Evolutionary conservation across 1,140 invertebrate species (phyloP).

Genomic region (Dendrolimus punctatus): DNA sequence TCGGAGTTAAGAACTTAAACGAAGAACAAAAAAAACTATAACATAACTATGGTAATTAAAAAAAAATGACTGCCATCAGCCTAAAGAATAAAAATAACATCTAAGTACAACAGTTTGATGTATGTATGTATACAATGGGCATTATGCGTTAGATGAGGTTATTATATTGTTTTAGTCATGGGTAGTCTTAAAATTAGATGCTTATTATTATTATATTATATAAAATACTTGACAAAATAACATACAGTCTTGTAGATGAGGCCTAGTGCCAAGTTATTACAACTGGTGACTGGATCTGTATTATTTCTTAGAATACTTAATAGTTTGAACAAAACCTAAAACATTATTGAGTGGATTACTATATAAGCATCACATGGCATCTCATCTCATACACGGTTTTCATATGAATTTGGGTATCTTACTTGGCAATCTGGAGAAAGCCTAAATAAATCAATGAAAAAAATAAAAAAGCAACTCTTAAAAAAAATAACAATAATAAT

Average conservation of each 20-base stretch:
- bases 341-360: too few species aligned
- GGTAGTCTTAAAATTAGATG: constrained; percentile 5
- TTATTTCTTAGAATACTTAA: too few species aligned
- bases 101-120: constrained; percentile 49
- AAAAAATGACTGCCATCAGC: constrained; percentile 12
- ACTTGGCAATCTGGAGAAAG: too few species aligned
- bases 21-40: constrained; percentile 21
- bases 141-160: constrained; percentile 18
- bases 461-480: too few species aligned
- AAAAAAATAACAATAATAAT: too few species aligned
- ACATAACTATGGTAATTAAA: constrained; percentile 19
- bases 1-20: background rate
- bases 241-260: constrained; percentile 37
- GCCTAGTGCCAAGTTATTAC: background rate
- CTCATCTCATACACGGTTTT: too few species aligned
- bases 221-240: constrained; percentile 45
- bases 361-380: too few species aligned
- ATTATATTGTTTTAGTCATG: background rate
- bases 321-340: too few species aligned
- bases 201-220: constrained; percentile 1
- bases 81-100: constrained; percentile 21
- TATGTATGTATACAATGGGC: constrained; percentile 24
- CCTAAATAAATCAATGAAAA: too few species aligned
- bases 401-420: too few species aligned
- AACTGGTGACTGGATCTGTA: too few species aligned